These are phyloP conservation scores for Choloepus didactylus DNA, from an alignment of 2,797 vertebrate genomes.

Conservation along the genomic window DNA sequence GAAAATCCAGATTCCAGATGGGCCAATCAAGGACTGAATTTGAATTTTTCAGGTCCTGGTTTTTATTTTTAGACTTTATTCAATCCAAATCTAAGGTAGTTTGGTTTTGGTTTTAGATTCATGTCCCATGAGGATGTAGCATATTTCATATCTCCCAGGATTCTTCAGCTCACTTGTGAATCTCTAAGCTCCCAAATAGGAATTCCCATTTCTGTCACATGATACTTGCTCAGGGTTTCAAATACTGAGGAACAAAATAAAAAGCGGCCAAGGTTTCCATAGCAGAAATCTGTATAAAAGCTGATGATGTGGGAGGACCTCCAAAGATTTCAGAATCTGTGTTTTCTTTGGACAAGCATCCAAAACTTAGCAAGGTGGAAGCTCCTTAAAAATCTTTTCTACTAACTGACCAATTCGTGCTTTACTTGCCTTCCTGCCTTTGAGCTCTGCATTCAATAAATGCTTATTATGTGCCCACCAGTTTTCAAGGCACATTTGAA, in stretches of 20 bases:
- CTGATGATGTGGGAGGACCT: not conserved
- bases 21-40: not conserved
- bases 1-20: constrained; percentile 31
- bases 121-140: not conserved
- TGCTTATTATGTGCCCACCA: not conserved
- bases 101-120: constrained; percentile 53
- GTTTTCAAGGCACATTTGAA: not conserved
- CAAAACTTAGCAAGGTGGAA: not conserved
- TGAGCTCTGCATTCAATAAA: not conserved
- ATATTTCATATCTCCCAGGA: not conserved
- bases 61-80: constrained; percentile 22
- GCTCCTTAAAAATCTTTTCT: not conserved
- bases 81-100: not conserved
- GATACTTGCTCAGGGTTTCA: constrained; percentile 18
- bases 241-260: constrained; percentile 54
- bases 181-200: constrained; percentile 40
- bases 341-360: constrained; percentile 44
- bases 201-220: constrained; percentile 45
- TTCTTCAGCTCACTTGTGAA: constrained; percentile 30
- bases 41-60: not conserved
- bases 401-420: not conserved
- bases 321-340: constrained; percentile 53
- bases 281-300: constrained; percentile 44
- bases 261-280: constrained; percentile 18
- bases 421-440: not conserved